Base-by-base conservation (phyloP, 2,888 invertebrate species). In the Xanthostigma xanthostigma region DNA sequence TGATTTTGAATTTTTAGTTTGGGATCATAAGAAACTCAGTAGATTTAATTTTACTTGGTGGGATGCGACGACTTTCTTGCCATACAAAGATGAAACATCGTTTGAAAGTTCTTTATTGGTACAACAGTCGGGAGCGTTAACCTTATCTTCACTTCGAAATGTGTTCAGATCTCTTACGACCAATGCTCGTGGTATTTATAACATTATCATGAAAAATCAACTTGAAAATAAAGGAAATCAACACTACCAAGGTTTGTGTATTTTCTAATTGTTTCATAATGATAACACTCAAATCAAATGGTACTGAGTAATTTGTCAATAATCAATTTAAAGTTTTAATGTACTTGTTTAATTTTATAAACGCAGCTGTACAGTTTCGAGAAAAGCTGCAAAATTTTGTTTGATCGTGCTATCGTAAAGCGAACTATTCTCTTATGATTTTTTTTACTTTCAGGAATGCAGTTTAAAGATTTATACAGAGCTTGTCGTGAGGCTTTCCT, bases 1-100 rank as follows among this genome's bases (percentile, higher is more conserved):
- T 27, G 27, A 27, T 27, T 5, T 27, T 27, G 6, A 27, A 27
- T 51, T 71, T 72, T 50, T 64, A 90, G 90, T 94, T 58, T 94
- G 94, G 90, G 90, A 94, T 62, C 87, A 91, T 58, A 76, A 78
- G 6, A 89, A 87, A 60, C 68, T 87, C 33, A 84, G 86, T 57
- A 80, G 84, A 59, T 91, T 84, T 58, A 90, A 88, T 60, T 95
- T 91, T 68, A 78, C 85, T 3, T 94, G 92, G 90, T 87, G 85
- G 77, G 91, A 95, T 62, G 81, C 81, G 3, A 91, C 93, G 0
- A 89, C 91, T 0, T 86, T 86, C 65, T 63, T 79, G 51, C 81
- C 88, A 0, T 96, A 96, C 62, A 69, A 70, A 0, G 81, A 85
- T 55, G 95, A 95, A 67, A 89, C 87, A 0, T 82, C 84, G 0